Evolutionary conservation across 2,797 vertebrate genomes (phyloP).

Genomic region (Cyprinella venusta): DNA sequence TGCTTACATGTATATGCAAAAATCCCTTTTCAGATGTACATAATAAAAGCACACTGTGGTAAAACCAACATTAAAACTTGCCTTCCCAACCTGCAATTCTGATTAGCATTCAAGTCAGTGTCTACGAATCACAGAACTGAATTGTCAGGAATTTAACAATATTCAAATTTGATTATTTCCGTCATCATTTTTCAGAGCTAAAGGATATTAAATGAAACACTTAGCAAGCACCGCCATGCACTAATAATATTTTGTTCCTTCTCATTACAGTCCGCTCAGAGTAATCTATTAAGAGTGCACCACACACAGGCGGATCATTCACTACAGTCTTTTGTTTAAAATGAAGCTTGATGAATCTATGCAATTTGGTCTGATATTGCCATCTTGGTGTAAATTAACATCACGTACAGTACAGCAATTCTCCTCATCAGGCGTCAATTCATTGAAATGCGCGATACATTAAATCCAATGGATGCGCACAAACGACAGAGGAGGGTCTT

Average conservation of each 20-base stretch:
- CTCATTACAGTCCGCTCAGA: conserved; percentile 30
- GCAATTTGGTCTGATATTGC: conserved; percentile 12
- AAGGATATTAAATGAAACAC: conserved; percentile 32
- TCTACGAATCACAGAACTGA: conserved; percentile 6
- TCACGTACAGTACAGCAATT: conserved; percentile 26
- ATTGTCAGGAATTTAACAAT: conserved; percentile 42
- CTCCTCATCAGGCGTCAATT: conserved; percentile 17
- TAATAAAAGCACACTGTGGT: background rate
- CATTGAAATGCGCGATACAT: conserved; percentile 34
- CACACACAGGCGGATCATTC: conserved; percentile 1
- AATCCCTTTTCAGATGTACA: background rate
- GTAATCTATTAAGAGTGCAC: conserved; percentile 22
- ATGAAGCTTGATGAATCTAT: conserved; percentile 12
- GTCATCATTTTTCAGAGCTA: conserved; percentile 17
- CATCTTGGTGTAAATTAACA: conserved; percentile 5
- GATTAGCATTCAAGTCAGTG: background rate
- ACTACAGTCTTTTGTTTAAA: conserved; percentile 10
- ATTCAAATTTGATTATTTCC: conserved; percentile 38
- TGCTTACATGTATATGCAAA: conserved; percentile 5
- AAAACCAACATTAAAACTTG: background rate
- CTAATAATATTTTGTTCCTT: conserved; percentile 42
- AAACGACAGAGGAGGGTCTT: background rate
- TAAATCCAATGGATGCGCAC: background rate
- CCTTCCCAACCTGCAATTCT: background rate
- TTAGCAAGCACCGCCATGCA: conserved; percentile 3